Base-by-base conservation (phyloP, 1,140 invertebrate genomes). In the Monochamus saltuarius region DNA sequence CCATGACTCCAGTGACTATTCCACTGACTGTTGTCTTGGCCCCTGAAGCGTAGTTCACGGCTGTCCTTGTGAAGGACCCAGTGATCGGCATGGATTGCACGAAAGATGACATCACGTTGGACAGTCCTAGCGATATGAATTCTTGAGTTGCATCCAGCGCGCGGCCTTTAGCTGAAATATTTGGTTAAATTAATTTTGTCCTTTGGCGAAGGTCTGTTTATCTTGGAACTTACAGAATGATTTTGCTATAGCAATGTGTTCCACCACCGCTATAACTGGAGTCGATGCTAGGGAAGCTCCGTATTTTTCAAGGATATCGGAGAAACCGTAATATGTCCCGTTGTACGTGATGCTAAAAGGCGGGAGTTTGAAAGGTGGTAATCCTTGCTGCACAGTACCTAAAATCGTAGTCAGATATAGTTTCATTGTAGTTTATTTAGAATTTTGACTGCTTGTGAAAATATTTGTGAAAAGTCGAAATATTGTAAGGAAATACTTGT, bases 11-110 rank as follows among this genome's bases (percentile, higher is more conserved):
- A n/a, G 89, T 90, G 34, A 89, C 80, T 14, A 94, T 74, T 9
- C 92, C 92, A 13, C 91, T 91, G 54, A 91, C 83, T 2, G 91
- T 86, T 1, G 94, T 95, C 68, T 83, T 82, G 0, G 96, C 95
- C 14, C 95, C 94, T 66, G 92, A 94, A 17, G 91, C 88, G 71
- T 94, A 88, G 78, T 97, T 97, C 1, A 98, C 87, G 1, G 94
- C 94, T 14, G 94, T 95, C 64, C 92, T 82, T 0, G 90, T 90
- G 77, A 94, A 93, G 46, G 90, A 93, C 40, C 91, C 94, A 1
- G 95, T 94, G 0, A 89, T 84, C 3, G 94, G 94, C 81, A 94
- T 91, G 0, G 94, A 94, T 4, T 84, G 84, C 13, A 95, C 85
- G 75, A 97, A 97, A 46, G 91, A 89, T 60, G 93, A 89, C 9